Base-by-base conservation (phyloP, 2,888 invertebrate genomes). In the Drosophila aldrichi region DNA sequence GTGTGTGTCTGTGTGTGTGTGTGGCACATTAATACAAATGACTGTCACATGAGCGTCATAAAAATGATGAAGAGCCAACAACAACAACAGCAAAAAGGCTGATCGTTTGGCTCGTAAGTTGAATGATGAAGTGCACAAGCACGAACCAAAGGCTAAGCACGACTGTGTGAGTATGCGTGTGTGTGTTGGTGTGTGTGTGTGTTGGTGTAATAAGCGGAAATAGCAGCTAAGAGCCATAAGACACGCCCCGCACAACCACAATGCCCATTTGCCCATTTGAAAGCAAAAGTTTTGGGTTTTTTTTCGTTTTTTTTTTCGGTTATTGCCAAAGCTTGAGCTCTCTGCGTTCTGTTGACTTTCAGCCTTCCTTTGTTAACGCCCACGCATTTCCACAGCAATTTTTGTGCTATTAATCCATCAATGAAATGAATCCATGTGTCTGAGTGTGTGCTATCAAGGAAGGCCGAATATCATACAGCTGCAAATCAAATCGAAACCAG, bases 1-100 rank as follows among this genome's bases (percentile, higher is more conserved):
- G 72, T 58, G 61, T 59, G 64, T 63, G 61, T 60, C 51, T n/a
- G 58, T n/a, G 58, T 55, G 59, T 62, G 64, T 61, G 79, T 70
- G 70, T 65, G 66, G 76, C 74, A 83, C 84, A 83, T 87, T 83
- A 81, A 87, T 83, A 87, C 83, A 87, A 83, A 87, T 87, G 83
- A 87, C 87, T 87, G 83, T 87, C 87, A 87, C 83, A 83, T 83
- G 83, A 83, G 87, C 81, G 87, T 87, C 84, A 83, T 87, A 83
- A 83, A 83, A 83, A 83, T 83, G 83, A 83, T 83, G 81, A 81
- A 87, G 87, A 87, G 87, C 49, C 77, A 49, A 32, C 48, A 48
- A 32, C 48, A 48, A 46, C 44, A 44, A 20, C 22, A 68, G 25
- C 32, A 52, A 64, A 81, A 83, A 74, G 70, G 75, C 81, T 78